A percentile compares a stretch with the other conserved stretches of the same genome.
These are phyloP conservation scores for Tineola bisselliella DNA, from an alignment of 2,888 invertebrate species.

Conservation along the genomic window DNA sequence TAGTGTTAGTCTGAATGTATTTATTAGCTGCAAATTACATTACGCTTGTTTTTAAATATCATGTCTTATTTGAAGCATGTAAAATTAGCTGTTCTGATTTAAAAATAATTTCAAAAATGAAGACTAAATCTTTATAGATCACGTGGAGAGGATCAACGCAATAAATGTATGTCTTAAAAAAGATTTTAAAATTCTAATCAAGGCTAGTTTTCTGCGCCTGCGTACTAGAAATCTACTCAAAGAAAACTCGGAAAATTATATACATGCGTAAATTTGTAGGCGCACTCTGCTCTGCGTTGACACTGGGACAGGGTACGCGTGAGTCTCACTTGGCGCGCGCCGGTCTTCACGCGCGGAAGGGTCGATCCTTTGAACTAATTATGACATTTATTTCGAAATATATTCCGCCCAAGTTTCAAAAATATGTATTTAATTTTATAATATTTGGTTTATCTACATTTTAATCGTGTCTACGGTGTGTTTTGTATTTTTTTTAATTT, in stretches of 20 bases:
- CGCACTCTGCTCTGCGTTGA: slow-evolving; percentile 23
- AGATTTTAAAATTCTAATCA: too few species aligned
- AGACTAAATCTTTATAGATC: too few species aligned
- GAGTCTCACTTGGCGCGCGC: slow-evolving; percentile 42
- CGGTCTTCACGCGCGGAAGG: slow-evolving; percentile 45
- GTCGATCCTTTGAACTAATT: slow-evolving; percentile 20
- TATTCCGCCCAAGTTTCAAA: background rate
- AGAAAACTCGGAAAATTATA: slow-evolving; percentile 46
- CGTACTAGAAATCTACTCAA: background rate
- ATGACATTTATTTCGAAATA: background rate
- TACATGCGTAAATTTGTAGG: slow-evolving; percentile 49
- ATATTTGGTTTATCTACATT: background rate
- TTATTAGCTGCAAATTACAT: too few species aligned
- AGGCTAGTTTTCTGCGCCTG: background rate
- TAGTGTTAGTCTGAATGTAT: too few species aligned
- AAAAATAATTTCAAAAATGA: too few species aligned
- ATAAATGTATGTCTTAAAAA: too few species aligned
- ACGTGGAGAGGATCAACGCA: too few species aligned
- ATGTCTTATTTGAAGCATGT: too few species aligned
- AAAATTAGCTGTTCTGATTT: too few species aligned
- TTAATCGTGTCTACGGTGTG: background rate
- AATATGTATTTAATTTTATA: background rate
- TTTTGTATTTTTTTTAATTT: background rate
- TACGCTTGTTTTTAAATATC: too few species aligned
- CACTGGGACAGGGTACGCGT: slow-evolving; percentile 28